These are phyloP conservation scores for Hyla sarda DNA, from an alignment of 2,113 vertebrate species.

Conservation along the genomic window DNA sequence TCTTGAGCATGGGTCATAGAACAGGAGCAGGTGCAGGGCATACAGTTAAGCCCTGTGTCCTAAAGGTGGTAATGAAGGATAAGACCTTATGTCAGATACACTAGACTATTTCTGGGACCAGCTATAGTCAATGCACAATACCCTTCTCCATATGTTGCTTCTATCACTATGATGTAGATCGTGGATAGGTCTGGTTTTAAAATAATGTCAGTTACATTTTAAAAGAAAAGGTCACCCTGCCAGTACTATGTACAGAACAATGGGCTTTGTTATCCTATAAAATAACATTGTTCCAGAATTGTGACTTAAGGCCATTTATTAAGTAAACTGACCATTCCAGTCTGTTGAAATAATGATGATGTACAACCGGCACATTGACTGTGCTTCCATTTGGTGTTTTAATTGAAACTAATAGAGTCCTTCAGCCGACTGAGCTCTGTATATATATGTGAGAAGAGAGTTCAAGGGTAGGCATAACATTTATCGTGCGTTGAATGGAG, in stretches of 20 bases:
- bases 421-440: conserved; percentile 61
- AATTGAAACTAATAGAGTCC: conserved; percentile 66
- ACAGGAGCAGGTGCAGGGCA: no score
- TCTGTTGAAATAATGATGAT: conserved; percentile 40
- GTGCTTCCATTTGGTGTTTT: conserved; percentile 60
- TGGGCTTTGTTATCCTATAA: conserved; percentile 28
- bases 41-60: no score
- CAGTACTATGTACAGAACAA: conserved; percentile 25
- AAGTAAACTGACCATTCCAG: conserved; percentile 45
- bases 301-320: conserved; percentile 55
- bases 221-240: conserved; percentile 28
- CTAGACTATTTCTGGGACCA: no score
- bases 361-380: conserved; percentile 37
- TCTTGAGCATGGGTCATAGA: no score
- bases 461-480: conserved; percentile 68
- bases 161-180: not conserved
- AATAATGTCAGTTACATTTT: no score
- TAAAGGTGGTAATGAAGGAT: no score
- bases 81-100: no score
- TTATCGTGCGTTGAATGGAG: conserved; percentile 46
- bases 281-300: conserved; percentile 58
- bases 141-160: not conserved
- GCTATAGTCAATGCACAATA: not conserved
- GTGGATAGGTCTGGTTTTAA: not conserved
- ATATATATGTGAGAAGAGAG: conserved; percentile 65